These are phyloP conservation scores for Lissonota sp. DNA, from an alignment of 2,888 invertebrate genomes.

Conservation along the genomic window DNA sequence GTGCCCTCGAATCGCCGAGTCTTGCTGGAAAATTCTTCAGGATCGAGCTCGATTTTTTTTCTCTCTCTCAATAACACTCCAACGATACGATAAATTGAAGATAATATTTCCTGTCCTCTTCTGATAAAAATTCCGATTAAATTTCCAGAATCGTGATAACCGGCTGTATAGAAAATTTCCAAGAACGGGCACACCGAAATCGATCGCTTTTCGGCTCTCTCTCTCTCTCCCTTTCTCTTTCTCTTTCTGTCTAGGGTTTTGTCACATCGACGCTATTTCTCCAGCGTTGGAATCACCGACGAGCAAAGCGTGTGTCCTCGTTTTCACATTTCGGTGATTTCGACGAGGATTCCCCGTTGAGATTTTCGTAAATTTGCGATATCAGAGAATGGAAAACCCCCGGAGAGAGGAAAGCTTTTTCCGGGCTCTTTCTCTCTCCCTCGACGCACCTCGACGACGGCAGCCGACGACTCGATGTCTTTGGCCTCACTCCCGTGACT, in stretches of 20 bases:
- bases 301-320: constrained; percentile 4
- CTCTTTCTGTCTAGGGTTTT: constrained; percentile 46
- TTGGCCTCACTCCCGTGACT: constrained; percentile 47
- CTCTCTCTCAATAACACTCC: background rate
- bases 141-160: background rate
- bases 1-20: too few relatives aligned
- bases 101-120: background rate
- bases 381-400: too few relatives aligned
- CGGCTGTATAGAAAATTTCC: background rate
- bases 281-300: constrained; percentile 59
- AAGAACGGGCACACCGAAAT: background rate
- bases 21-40: too few relatives aligned
- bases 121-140: constrained; percentile 8
- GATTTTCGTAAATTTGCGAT: too few relatives aligned
- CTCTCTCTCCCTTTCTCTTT: constrained; percentile 52
- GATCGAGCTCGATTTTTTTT: background rate
- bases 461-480: constrained; percentile 31
- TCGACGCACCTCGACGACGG: constrained; percentile 2
- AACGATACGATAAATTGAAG: background rate
- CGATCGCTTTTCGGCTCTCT: constrained; percentile 50
- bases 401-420: constrained; percentile 15
- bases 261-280: constrained; percentile 26
- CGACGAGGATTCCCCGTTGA: too few relatives aligned
- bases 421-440: background rate
- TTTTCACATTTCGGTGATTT: constrained; percentile 1